phyloP scores from a whole-genome alignment of 2,888 invertebrate genomes.

The Pollenia labialis region DNA sequence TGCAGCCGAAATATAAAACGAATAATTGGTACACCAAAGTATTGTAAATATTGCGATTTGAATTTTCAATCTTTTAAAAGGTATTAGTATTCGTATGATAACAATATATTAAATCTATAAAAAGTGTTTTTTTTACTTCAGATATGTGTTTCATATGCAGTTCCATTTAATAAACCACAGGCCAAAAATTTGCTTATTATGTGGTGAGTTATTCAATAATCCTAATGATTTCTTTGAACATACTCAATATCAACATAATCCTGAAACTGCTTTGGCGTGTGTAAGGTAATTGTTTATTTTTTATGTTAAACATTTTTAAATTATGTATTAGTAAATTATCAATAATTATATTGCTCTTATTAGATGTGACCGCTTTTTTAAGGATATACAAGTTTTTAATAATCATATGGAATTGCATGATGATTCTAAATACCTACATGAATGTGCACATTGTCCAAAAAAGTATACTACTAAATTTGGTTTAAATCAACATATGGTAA shows the following conservation, averaged over 20 bases:
- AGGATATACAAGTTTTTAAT: conserved; percentile 70
- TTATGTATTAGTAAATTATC: not conserved
- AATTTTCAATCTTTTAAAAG: conserved; percentile 82
- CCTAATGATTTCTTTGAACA: conserved; percentile 82
- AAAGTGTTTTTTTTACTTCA: conserved; percentile 52
- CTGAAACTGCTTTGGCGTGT: conserved; percentile 77
- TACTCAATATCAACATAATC: conserved; percentile 80
- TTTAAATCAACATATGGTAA: conserved; percentile 79
- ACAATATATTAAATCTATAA: too few relatives aligned
- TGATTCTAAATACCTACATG: conserved; percentile 65
- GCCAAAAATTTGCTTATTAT: conserved; percentile 81
- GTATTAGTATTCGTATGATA: conserved; percentile 67
- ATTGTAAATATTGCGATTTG: conserved; percentile 78
- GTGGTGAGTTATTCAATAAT: conserved; percentile 78
- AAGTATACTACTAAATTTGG: conserved; percentile 76
- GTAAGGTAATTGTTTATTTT: conserved; percentile 70
- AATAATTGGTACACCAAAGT: conserved; percentile 76
- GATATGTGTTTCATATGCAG: conserved; percentile 82
- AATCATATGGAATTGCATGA: conserved; percentile 76
- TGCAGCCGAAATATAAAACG: conserved; percentile 79
- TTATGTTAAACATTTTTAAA: not conserved
- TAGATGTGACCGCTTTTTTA: conserved; percentile 81
- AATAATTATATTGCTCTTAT: not conserved
- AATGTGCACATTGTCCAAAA: conserved; percentile 76
- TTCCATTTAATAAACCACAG: conserved; percentile 82